Percentiles rank a stretch among this genome's conserved stretches.
Evolutionary conservation across 2,113 vertebrate genomes (phyloP).

Genomic region (Cricetomys ansorgei): DNA sequence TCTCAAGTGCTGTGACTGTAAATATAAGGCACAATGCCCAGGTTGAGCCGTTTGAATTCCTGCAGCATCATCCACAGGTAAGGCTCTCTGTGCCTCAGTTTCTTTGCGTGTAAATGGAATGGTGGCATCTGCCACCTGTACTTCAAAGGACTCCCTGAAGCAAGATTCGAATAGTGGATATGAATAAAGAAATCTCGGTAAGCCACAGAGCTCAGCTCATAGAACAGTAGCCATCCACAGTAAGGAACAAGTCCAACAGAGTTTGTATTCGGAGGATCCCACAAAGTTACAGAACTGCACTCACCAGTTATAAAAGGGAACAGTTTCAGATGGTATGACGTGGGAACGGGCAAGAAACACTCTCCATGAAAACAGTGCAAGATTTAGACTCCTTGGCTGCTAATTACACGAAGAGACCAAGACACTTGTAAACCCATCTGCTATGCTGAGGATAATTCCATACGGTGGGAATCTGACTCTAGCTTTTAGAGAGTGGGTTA

Average conservation of each 20-base stretch:
- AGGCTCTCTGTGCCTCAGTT: not conserved
- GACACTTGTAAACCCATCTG: constrained; percentile 81
- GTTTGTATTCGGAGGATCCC: constrained; percentile 29
- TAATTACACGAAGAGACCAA: constrained; percentile 73
- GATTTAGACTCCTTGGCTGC: constrained; percentile 79
- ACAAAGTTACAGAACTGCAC: constrained; percentile 53
- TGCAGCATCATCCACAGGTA: not conserved
- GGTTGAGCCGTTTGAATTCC: not conserved
- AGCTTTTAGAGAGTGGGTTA: constrained; percentile 76
- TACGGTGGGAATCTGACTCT: constrained; percentile 76
- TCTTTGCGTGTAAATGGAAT: not conserved
- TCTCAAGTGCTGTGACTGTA: not conserved
- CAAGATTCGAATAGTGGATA: not conserved
- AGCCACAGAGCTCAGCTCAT: not conserved
- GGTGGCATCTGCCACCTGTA: not conserved
- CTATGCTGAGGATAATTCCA: constrained; percentile 64
- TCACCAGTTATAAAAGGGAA: constrained; percentile 65
- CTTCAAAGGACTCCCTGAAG: not conserved
- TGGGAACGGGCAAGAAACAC: constrained; percentile 76
- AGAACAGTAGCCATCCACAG: not conserved
- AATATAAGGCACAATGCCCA: not conserved
- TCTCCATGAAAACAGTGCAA: constrained; percentile 73
- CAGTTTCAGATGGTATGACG: constrained; percentile 72
- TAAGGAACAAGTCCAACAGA: not conserved
- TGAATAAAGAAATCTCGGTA: not conserved